Percentiles rank a stretch among this genome's conserved stretches.
Conservation (phyloP, 2,113 vertebrate species). For the Zapus hudsonius region DNA sequence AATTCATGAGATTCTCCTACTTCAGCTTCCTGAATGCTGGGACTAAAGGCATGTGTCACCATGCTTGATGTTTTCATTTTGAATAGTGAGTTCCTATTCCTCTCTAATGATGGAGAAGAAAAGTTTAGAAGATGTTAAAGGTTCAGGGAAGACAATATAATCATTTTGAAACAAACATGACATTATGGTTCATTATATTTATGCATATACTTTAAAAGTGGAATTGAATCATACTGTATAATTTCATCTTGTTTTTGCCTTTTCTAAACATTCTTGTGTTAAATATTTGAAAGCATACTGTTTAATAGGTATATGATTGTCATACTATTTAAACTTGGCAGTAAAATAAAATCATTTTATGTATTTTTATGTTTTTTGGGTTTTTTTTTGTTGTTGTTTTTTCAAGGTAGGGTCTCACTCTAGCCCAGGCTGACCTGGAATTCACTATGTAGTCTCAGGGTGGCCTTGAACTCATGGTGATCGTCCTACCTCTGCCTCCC, state of each 20-base stretch:
- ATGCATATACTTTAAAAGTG: conserved; percentile 16
- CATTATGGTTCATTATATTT: background rate
- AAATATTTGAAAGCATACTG: conserved; percentile 36
- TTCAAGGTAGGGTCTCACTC: too few relatives aligned
- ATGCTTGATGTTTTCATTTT: background rate
- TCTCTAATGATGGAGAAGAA: background rate
- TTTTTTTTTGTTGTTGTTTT: too few relatives aligned
- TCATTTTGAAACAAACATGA: background rate
- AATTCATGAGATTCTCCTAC: too few relatives aligned
- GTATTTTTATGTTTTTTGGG: too few relatives aligned
- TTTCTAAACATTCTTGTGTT: background rate
- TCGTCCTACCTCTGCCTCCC: too few relatives aligned
- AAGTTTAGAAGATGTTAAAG: conserved; percentile 32
- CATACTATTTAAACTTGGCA: background rate
- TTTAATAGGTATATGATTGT: conserved; percentile 4
- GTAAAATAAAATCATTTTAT: background rate
- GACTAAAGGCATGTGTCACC: too few relatives aligned
- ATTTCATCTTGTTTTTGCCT: conserved; percentile 1
- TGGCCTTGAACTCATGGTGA: too few relatives aligned
- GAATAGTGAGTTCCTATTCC: conserved; percentile 1
- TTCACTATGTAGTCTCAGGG: too few relatives aligned
- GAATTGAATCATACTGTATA: background rate
- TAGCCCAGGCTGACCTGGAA: too few relatives aligned
- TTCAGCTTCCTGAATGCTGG: too few relatives aligned
- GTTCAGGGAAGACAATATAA: background rate